Conservation (phyloP, 2,888 invertebrate genomes). For the Leptinotarsa peninsularis region DNA sequence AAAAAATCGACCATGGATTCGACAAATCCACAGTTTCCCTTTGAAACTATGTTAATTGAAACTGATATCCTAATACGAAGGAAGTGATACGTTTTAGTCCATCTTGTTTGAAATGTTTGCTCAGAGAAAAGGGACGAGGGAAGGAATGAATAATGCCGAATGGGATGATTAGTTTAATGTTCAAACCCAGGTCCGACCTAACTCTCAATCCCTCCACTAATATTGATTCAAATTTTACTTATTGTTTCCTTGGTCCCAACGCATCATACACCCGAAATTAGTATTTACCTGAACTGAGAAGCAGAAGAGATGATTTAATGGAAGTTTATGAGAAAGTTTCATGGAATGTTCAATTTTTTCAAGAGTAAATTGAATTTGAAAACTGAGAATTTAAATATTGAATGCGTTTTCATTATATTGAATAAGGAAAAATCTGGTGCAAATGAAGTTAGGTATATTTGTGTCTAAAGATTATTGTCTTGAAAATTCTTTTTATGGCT, state of each 20-base stretch:
- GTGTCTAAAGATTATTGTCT: too few species aligned
- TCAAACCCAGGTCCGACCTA: conserved; percentile 55
- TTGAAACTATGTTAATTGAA: background rate
- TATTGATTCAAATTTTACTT: conserved; percentile 63
- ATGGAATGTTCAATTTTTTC: too few species aligned
- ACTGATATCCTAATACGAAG: conserved; percentile 30
- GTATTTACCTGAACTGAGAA: conserved; percentile 51
- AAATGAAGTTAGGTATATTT: too few species aligned
- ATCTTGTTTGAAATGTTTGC: conserved; percentile 59
- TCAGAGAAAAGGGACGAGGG: conserved; percentile 55
- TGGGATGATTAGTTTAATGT: conserved; percentile 62
- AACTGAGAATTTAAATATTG: too few species aligned
- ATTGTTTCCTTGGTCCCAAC: conserved; percentile 57
- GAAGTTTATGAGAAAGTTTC: background rate
- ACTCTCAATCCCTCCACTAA: conserved; percentile 56
- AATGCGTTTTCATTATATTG: too few species aligned
- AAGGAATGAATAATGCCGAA: conserved; percentile 60
- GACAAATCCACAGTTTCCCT: too few species aligned
- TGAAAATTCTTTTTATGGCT: too few species aligned
- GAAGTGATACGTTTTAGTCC: conserved; percentile 46
- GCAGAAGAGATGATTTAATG: conserved; percentile 13
- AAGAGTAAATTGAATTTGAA: too few species aligned
- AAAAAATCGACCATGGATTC: too few species aligned
- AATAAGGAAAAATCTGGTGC: too few species aligned
- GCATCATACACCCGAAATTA: conserved; percentile 48